Evolutionary conservation across 2,113 vertebrate species (phyloP), one percentile per base, ranked within the genome.

Genomic region (Todiramphus saurophagus): DNA sequence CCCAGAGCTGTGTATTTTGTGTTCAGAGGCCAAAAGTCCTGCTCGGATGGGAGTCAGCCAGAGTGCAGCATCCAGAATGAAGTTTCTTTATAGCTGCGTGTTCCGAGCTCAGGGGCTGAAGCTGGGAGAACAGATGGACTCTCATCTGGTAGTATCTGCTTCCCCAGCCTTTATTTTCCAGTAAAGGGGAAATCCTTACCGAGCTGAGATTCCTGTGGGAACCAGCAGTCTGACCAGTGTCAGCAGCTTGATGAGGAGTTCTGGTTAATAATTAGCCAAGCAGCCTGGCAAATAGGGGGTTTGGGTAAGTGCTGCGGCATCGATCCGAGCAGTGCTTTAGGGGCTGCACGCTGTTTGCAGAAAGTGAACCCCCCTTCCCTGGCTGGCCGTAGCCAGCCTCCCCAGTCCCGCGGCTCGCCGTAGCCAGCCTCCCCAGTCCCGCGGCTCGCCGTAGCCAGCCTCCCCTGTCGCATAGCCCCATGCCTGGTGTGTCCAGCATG

Each of bases 211-310:
- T 58, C 25, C 46, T 11, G 1, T 25, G 51, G 91, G 87, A 72
- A 3, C 13, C 31, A 16, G 50, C 62, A 33, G 69, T 25, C 69
- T 86, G 80, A 44, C 16, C 19, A 1, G 41, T 20, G 23, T n/a
- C 60, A 8, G 79, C 70, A 50, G 46, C 73, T 50, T 37, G 5
- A 12, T 21, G 84, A 76, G 35, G 10, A 39, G 35, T 58, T 91
- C 66, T 96, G 73, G 78, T 72, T 86, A 31, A 37, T 73, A 17
- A 67, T 85, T 35, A 66, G 30, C 60, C 1, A 1, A 53, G 69
- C 4, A 6, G 2, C 31, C 17, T 5, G 44, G 4, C 73, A 4
- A 48, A 5, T 7, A 3, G 1, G 5, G 35, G 17, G 27, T 62
- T 37, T 91, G 8, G 4, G 30, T 63, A 63, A 72, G 27, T 33